Percentiles rank a stretch among this genome's conserved stretches.
Conservation (phyloP, 2,888 invertebrate genomes). For the Tineola bisselliella region DNA sequence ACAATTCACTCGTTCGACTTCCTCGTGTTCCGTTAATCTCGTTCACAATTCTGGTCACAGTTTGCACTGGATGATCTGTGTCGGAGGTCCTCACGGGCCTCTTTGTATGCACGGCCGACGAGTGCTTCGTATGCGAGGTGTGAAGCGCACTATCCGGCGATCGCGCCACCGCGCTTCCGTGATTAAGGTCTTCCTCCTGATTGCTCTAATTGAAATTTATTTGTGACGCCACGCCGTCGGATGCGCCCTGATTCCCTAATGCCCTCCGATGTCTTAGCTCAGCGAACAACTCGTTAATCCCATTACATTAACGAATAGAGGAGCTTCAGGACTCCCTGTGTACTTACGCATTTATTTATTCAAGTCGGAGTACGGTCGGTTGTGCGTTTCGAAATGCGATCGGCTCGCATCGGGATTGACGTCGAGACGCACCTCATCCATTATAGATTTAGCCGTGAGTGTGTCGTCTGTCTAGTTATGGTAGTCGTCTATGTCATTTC, state of each 20-base stretch:
- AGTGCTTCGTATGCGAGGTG: constrained; percentile 44
- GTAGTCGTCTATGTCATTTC: constrained; percentile 55
- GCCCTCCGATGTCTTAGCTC: constrained; percentile 16
- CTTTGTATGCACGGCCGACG: constrained; percentile 45
- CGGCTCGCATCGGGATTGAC: constrained; percentile 57
- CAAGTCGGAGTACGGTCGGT: constrained; percentile 44
- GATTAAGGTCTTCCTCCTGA: constrained; percentile 32
- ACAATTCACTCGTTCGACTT: constrained; percentile 15
- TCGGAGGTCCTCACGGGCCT: constrained; percentile 35
- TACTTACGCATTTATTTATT: constrained; percentile 20
- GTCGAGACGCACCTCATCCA: constrained; percentile 59
- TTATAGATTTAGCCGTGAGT: constrained; percentile 58
- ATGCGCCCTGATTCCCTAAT: constrained; percentile 39
- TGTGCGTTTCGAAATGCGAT: constrained; percentile 43
- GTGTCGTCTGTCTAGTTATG: constrained; percentile 42
- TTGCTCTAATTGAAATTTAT: constrained; percentile 64
- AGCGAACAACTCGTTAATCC: constrained; percentile 17
- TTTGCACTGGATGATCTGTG: constrained; percentile 3
- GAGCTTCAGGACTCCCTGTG: constrained; percentile 29
- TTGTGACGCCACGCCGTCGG: constrained; percentile 25
- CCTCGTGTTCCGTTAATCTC: constrained; percentile 25
- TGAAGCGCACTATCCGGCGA: constrained; percentile 37
- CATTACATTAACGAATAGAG: constrained; percentile 42
- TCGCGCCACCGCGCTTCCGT: constrained; percentile 49
- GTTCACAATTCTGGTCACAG: constrained; percentile 48